These are phyloP conservation scores for Crotalus horridus DNA, from an alignment of 2,113 vertebrate species.

Conservation along the genomic window DNA sequence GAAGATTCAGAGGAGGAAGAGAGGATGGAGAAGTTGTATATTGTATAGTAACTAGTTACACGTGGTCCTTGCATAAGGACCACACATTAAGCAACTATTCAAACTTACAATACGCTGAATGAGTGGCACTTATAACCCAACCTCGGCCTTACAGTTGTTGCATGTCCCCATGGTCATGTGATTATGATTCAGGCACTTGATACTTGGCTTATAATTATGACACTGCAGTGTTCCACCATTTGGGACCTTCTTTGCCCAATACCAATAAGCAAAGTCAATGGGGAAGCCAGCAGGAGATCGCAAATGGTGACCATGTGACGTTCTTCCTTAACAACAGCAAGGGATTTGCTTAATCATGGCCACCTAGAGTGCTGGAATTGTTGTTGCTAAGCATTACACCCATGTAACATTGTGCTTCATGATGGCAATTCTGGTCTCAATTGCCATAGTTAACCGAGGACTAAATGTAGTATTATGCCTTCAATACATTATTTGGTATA, in stretches of 20 bases:
- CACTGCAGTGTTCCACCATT: neutral
- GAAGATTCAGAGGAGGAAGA: neutral
- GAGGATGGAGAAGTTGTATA: neutral
- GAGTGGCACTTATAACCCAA: neutral
- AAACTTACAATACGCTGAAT: neutral
- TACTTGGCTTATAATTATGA: neutral
- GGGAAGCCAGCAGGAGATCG: neutral
- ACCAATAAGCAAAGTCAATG: neutral
- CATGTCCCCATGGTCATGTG: neutral
- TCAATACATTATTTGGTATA: neutral
- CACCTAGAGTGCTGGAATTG: neutral
- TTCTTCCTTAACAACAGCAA: neutral
- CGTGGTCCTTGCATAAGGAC: neutral
- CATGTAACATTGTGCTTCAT: neutral
- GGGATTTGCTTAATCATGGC: neutral
- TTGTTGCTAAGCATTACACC: neutral
- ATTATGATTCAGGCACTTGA: neutral
- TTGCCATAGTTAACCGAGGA: neutral
- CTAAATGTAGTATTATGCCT: neutral
- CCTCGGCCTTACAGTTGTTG: neutral
- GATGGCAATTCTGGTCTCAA: neutral
- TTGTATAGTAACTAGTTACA: neutral
- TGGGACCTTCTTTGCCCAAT: neutral
- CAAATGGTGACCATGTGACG: neutral
- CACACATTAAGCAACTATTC: neutral